Base-by-base conservation (phyloP, 2,797 vertebrate species). In the Lutjanus campechanus region DNA sequence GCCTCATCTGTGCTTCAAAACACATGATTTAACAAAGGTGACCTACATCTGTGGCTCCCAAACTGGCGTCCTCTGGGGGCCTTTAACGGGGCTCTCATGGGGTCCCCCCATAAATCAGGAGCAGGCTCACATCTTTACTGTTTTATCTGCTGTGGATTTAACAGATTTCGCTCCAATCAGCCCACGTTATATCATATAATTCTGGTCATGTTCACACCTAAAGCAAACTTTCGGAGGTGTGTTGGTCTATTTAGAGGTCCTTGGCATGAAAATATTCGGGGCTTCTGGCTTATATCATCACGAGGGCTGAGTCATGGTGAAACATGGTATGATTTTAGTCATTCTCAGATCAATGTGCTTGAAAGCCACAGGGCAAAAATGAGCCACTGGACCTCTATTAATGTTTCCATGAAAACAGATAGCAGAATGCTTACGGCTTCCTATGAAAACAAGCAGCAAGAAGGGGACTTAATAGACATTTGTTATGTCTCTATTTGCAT, bases 11-110 rank as follows among this genome's bases (percentile, higher is more conserved):
- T 68, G 79, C 53, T 79, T 83, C 56, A 84, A 60, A 70, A 68
- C 72, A 82, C 73, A 76, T 10, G 60, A 76, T 73, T 83, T 78
- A 75, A 85, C 81, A 82, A 83, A 81, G 73, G 78, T 81, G 88
- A 86, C 90, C 91, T 86, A 90, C 36, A 88, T 88, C 76, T 80
- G 70, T 51, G 60, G 17, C 44, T 83, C 63, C 61, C 50, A 49
- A 36, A 66, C n/a, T 6, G 59, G 41, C 40, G 61, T 68, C 44
- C 76, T 79, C 51, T 46, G 47, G 25, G 51, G 75, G 44, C 69
- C 76, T 47, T 58, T 17, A 36, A 43, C 11, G 0, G 78, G 61
- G 49, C 22, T 74, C 66, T 74, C 69, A 19, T n/a, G 65, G 73
- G 77, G 61, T 70, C 59, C 20, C 20, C 13, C 43, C 7, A 4